Evolutionary conservation across 2,113 vertebrate genomes (phyloP), one percentile per base, ranked within the genome.

Genomic region (Osmerus eperlanus): DNA sequence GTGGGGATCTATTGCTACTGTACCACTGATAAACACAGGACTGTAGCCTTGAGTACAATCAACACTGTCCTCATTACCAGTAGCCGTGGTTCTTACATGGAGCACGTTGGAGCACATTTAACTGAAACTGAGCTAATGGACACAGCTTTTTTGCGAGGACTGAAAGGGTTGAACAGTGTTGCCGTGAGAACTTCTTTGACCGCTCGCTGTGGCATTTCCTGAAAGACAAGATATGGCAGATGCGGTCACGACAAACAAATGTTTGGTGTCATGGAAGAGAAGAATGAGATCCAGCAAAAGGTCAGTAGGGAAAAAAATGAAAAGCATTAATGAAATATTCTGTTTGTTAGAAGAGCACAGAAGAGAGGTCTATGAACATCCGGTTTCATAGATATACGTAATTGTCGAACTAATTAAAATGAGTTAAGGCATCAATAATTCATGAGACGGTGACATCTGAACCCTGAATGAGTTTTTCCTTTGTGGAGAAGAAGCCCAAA

Each of bases 351-450:
- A 3, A 78, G 19, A 32, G 14, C n/a, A n/a, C n/a, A n/a, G n/a
- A n/a, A n/a, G n/a, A n/a, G 21, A 36, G 58, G 4, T n/a, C n/a
- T n/a, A n/a, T n/a, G n/a, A n/a, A n/a, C 32, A 36, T 36, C 32
- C 67, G 73, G 79, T 68, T 51, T 85, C 65, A 80, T 85, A 71
- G 47, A 70, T 29, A 71, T 21, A n/a, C n/a, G n/a, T n/a, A 76
- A 64, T 53, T 8, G 28, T 78, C 8, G 41, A 47, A 9, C 62
- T 79, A 80, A 88, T 79, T 85, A 73, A 77, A 70, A 65, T 71
- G 28, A 79, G 80, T 85, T 75, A 67, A 78, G 75, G 67, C 18
- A 84, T 85, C 73, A 80, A 84, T 81, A 74, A 80, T 78, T 64
- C 68, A 86, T 53, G 58, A 69, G 21, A 52, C 53, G 70, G 69